phyloP scores from a whole-genome alignment of 2,888 invertebrate species.

The Anticlea derivata region DNA sequence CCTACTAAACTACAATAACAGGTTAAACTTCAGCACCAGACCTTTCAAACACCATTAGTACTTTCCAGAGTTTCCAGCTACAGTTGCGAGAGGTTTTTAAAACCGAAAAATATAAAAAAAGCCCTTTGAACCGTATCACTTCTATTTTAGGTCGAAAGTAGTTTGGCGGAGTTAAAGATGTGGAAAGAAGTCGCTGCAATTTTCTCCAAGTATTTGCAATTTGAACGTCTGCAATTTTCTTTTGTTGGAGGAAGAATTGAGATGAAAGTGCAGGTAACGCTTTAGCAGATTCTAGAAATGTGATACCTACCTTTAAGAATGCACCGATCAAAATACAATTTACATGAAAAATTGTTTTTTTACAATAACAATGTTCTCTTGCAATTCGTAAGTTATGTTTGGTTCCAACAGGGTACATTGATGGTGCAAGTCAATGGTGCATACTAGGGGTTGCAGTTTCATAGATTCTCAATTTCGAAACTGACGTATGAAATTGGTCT shows the following conservation, averaged over 20 bases:
- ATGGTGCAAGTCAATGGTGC: too few relatives aligned
- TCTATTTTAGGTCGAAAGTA: slow-evolving; percentile 10
- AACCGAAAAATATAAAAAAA: neutral
- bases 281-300: slow-evolving; percentile 9
- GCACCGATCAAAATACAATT: neutral
- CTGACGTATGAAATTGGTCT: too few relatives aligned
- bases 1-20: neutral
- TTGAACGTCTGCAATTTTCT: slow-evolving; percentile 28
- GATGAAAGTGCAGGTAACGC: slow-evolving; percentile 24
- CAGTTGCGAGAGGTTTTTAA: slow-evolving; percentile 2
- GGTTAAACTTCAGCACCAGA: slow-evolving; percentile 7
- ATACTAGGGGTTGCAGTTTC: too few relatives aligned
- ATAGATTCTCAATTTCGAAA: too few relatives aligned
- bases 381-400: too few relatives aligned
- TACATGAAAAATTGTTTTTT: too few relatives aligned
- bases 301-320: slow-evolving; percentile 7
- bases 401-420: too few relatives aligned
- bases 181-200: slow-evolving; percentile 20
- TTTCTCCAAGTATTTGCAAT: slow-evolving; percentile 27
- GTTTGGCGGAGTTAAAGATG: neutral
- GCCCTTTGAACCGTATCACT: neutral
- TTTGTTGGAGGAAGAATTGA: slow-evolving; percentile 29
- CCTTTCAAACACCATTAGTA: slow-evolving; percentile 9
- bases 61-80: neutral
- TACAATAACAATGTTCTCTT: too few relatives aligned